Percentiles rank a stretch among this genome's conserved stretches.
phyloP scores from a whole-genome alignment of 1,140 invertebrate species.

The Ostrea denselamellosa region DNA sequence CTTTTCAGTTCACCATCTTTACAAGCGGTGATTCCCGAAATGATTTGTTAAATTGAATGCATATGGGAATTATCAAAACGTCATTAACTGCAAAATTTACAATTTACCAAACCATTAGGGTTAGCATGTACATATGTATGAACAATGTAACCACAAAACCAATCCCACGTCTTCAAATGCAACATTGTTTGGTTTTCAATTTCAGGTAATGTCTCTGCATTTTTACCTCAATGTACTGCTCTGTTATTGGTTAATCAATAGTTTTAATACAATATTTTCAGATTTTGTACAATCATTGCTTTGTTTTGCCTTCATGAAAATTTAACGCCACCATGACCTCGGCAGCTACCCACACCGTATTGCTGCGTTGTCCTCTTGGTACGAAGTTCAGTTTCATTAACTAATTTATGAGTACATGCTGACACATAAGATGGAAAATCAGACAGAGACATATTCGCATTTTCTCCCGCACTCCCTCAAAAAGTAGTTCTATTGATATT shows the following conservation, averaged over 20 bases:
- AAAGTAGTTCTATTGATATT: constrained; percentile 40
- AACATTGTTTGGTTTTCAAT: no score
- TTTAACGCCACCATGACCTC: constrained; percentile 41
- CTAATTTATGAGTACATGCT: constrained; percentile 14
- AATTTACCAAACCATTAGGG: no score
- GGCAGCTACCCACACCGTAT: constrained; percentile 4
- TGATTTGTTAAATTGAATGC: constrained; percentile 4
- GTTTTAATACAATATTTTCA: constrained; percentile 10
- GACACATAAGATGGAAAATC: neutral
- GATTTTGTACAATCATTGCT: constrained; percentile 25
- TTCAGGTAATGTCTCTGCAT: no score
- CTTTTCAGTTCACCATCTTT: neutral
- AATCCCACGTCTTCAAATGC: no score
- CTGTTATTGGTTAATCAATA: neutral
- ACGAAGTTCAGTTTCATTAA: no score
- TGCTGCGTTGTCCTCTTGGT: constrained; percentile 46
- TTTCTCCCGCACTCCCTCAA: constrained; percentile 12
- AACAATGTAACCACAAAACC: no score
- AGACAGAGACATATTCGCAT: constrained; percentile 34
- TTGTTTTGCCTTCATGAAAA: constrained; percentile 42
- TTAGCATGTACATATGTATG: no score
- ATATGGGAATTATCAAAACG: no score
- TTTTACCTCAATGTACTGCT: no score
- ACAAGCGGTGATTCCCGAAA: constrained; percentile 1
- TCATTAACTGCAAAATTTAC: constrained; percentile 34